Conservation (phyloP, 1,140 invertebrate species). For the Notospermus geniculatus region DNA sequence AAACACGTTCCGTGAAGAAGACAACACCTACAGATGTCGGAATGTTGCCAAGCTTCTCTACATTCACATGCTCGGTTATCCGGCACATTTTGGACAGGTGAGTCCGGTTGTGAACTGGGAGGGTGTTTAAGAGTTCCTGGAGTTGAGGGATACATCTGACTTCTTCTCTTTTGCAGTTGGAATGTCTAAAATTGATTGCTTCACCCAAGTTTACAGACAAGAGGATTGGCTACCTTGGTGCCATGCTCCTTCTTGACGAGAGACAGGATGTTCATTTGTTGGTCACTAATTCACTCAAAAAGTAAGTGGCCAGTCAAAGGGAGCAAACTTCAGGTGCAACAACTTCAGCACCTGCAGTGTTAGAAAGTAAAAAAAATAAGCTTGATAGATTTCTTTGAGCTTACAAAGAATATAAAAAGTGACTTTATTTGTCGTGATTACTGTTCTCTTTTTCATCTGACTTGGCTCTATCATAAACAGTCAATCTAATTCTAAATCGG, state of each 20-base stretch:
- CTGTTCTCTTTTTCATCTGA: too few species aligned
- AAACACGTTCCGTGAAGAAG: conserved; percentile 96
- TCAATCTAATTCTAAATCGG: too few species aligned
- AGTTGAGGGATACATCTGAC: too few species aligned
- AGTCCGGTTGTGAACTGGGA: too few species aligned
- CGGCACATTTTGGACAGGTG: conserved; percentile 97
- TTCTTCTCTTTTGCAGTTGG: conserved; percentile 63
- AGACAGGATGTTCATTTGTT: conserved; percentile 97
- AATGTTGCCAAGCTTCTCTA: conserved; percentile 99
- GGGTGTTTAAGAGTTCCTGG: too few species aligned
- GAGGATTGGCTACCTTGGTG: conserved; percentile 97
- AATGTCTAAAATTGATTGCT: conserved; percentile 98
- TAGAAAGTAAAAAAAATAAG: too few species aligned
- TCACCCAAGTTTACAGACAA: conserved; percentile 98
- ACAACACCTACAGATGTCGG: conserved; percentile 95
- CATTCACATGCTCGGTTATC: conserved; percentile 99
- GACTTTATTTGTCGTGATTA: too few species aligned
- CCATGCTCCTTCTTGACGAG: conserved; percentile 97
- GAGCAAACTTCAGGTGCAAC: too few species aligned
- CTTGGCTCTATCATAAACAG: too few species aligned
- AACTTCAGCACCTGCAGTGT: too few species aligned
- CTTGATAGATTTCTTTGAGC: too few species aligned
- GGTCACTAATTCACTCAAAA: conserved; percentile 99
- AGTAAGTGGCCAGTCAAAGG: conserved; percentile 65
- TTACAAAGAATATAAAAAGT: too few species aligned